Evolutionary conservation across 2,113 vertebrate species (phyloP).

Genomic region (Tetrax tetrax): DNA sequence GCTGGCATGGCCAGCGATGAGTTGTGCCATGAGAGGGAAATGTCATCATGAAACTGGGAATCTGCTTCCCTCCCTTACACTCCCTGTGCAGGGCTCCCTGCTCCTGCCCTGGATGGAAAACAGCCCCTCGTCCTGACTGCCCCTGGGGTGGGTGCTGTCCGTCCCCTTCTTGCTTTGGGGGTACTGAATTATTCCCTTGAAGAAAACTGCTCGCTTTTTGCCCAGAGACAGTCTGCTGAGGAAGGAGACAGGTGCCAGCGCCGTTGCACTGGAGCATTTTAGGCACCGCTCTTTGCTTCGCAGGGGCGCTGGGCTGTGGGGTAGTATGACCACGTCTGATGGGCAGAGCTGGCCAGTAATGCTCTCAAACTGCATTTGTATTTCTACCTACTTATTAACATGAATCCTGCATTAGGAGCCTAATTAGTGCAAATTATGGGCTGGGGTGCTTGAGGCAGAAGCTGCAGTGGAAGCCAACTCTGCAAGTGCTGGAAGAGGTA

Average conservation of each 20-base stretch:
- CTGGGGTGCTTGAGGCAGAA: background rate
- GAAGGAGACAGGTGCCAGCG: background rate
- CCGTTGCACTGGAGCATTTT: background rate
- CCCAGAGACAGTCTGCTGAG: background rate
- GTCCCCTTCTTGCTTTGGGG: background rate
- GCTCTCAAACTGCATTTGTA: background rate
- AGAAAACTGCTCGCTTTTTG: background rate
- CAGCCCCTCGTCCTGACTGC: accelerated
- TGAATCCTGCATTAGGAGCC: background rate
- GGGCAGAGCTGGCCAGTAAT: background rate
- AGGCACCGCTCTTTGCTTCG: accelerated
- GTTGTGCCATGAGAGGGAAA: background rate
- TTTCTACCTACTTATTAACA: background rate
- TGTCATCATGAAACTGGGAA: accelerated
- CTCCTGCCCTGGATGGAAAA: background rate
- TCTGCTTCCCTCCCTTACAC: background rate
- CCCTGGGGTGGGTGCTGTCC: background rate
- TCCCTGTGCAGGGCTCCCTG: background rate
- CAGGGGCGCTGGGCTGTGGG: background rate
- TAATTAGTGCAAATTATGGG: background rate
- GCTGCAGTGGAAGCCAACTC: background rate
- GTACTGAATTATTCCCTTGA: background rate
- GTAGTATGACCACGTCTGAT: background rate
- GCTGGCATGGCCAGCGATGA: background rate
- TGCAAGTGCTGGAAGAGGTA: background rate